phyloP scores from a whole-genome alignment of 2,113 vertebrate species.

The Chitala chitala region DNA sequence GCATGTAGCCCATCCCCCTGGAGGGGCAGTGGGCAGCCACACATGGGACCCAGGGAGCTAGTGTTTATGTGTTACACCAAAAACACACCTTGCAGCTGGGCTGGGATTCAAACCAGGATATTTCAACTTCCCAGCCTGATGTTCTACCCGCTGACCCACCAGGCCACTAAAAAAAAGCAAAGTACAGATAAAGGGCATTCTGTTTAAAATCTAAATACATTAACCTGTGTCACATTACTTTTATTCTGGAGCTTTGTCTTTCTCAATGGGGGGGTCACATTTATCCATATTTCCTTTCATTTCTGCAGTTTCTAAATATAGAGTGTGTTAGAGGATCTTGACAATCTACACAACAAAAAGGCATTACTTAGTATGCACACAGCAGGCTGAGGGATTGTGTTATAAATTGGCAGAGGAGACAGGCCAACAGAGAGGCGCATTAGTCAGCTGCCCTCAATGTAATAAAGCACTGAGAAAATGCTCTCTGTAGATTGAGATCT shows the following conservation, averaged over 20 bases:
- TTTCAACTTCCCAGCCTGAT: no score
- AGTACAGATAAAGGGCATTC: background rate
- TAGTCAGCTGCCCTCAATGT: conserved; percentile 60
- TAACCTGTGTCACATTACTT: background rate
- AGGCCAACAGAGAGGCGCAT: conserved; percentile 63
- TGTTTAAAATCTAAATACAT: background rate
- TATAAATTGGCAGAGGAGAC: conserved; percentile 65
- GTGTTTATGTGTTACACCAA: no score
- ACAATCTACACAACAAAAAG: conserved; percentile 57
- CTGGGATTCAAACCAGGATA: no score
- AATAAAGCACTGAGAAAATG: conserved; percentile 57
- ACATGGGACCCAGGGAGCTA: no score
- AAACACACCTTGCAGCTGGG: no score
- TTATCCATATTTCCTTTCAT: conserved; percentile 36
- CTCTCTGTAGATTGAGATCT: conserved; percentile 67
- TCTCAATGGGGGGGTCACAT: conserved; percentile 32
- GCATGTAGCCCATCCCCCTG: no score
- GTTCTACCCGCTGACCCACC: no score
- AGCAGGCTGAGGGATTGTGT: conserved; percentile 49
- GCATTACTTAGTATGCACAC: conserved; percentile 61
- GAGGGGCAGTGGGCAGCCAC: no score
- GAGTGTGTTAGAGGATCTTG: conserved; percentile 6
- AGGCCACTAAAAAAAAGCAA: background rate
- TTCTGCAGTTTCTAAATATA: conserved; percentile 38
- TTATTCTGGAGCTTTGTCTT: conserved; percentile 18